Base-by-base conservation (phyloP, 92 coral and sea anemone genomes). In the Ricordea florida region DNA sequence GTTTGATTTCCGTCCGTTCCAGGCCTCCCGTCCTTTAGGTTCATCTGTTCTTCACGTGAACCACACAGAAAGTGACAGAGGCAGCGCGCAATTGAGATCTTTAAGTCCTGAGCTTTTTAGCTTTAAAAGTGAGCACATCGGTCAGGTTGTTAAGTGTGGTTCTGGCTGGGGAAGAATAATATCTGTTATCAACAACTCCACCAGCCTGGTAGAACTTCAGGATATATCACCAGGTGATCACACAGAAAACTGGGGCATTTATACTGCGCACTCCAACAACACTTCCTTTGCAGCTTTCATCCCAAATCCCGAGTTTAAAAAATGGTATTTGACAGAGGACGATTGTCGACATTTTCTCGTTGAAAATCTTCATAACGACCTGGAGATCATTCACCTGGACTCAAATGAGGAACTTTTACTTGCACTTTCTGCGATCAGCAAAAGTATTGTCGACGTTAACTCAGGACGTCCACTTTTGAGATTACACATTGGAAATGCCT, bases 261-360 rank as follows among this genome's bases (percentile, higher is more conserved):
- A 77, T 62, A 58, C 57, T 34, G 36, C 80, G 40, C 51, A 56
- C 15, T 27, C 49, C 11, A 57, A 51, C 75, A 38, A 32, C 27
- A 52, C 63, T 20, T 62, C 61, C 0, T 46, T 58, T 48, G 42
- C 16, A 22, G 61, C 81, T 31, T 42, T 49, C 57, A 53, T 58
- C 9, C 56, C 83, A 23, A 10, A 33, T 11, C 71, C 67, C 15
- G 76, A 72, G n/a, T 57, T 58, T 49, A 64, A 63, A 8, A 65
- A 62, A 48, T 96, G 99, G 99, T 96, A 97, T 97, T 36, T 96
- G 31, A 87, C 58, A 34, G 99, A 96, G 52, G 93, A 92, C 57
- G 69, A 61, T 1, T 96, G 99, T 62, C 74, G 82, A 14, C 87
- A 83, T 48, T 82, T 81, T 27, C 82, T 93, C n/a, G 61, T 83